phyloP scores from a whole-genome alignment of 64 coral and sea anemone species.

The Montipora sp. region DNA sequence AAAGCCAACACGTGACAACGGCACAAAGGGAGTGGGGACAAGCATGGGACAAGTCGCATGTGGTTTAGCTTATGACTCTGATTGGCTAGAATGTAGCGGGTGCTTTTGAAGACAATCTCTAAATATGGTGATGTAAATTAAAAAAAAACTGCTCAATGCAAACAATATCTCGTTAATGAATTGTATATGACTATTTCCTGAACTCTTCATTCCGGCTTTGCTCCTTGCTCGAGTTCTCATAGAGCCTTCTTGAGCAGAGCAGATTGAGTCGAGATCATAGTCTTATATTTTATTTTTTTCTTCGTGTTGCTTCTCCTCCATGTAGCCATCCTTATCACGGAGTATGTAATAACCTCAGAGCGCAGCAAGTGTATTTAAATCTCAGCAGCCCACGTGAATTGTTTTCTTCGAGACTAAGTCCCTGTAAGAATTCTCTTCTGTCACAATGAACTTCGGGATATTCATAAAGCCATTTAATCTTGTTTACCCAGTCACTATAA shows the following conservation, averaged over 20 bases:
- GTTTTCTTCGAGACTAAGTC: conserved; percentile 72
- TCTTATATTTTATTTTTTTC: no score
- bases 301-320: neutral
- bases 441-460: conserved; percentile 79
- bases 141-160: no score
- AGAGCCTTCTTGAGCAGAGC: conserved; percentile 5
- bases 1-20: no score
- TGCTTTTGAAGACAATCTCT: no score
- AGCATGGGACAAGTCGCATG: no score
- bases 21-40: no score
- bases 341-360: conserved; percentile 8
- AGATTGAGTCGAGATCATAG: neutral
- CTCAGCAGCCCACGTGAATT: conserved; percentile 39
- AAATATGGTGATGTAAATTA: no score
- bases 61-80: no score
- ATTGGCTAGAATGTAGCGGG: no score
- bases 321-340: neutral
- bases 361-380: conserved; percentile 82
- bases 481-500: conserved; percentile 72
- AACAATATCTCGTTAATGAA: no score
- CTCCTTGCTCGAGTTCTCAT: neutral
- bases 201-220: neutral
- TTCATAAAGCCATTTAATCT: conserved; percentile 34
- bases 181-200: neutral
- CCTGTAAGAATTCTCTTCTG: conserved; percentile 84